Base-by-base conservation (phyloP, 2,888 invertebrate genomes). In the Zeuzera pyrina region DNA sequence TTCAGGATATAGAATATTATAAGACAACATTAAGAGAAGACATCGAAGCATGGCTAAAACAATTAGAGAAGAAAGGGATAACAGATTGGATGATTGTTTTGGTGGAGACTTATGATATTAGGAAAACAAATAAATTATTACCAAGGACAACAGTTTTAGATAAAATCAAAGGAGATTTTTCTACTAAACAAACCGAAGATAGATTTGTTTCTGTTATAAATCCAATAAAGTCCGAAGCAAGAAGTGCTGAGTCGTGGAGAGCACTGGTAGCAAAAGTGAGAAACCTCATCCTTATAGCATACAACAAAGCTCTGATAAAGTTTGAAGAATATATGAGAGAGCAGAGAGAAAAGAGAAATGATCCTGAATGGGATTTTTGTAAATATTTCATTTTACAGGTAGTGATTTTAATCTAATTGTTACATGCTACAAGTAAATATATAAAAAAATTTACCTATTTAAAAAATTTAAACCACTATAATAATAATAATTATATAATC, bases 81-180 rank as follows among this genome's bases (percentile, higher is more conserved):
- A 87, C 89, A 31, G 97, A 97, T 71, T 98, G 96, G 97, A 88
- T 98, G 87, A 92, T 98, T 57, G 89, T 97, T 24, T 85, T 95
- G 42, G 95, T 98, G 26, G 96, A 96, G 73, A 94, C 93, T 31
- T 91, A 94, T 66, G 97, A 97, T 71, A 91, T 92, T 52, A 90
- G 94, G 56, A 93, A 95, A 73, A 91, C 94, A 31, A 95, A 95
- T 59, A 97, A 98, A 71, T 76, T 98, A 10, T 77, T 98, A 33
- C 94, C 95, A 1, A 87, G 97, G 46, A 95, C 95, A 8, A 97
- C 97, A 2, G 97, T 98, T 12, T 79, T 95, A 49, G 97, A 98
- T 72, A 97, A 96, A 85, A 93, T 98, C 41, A 92, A 94, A 50
- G 91, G 91, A 54, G 98, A 98, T 69, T 97, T 97, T 86, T 94